Percentiles rank a stretch among this genome's conserved stretches.
Evolutionary conservation across 2,797 vertebrate genomes (phyloP).

Genomic region (Acipenser ruthenus): DNA sequence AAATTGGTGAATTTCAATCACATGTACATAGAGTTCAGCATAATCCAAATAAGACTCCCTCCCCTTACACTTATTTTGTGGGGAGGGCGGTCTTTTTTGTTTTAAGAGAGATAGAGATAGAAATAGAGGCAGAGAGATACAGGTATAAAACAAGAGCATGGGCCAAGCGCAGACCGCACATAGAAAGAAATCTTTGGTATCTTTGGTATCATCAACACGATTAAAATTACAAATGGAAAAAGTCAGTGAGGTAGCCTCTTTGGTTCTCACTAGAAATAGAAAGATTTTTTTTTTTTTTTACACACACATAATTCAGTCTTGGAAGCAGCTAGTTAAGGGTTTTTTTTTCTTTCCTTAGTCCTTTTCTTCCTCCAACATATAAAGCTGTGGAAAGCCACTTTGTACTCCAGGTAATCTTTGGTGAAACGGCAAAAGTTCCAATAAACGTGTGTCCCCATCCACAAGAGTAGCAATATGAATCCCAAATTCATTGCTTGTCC

Average conservation of each 20-base stretch:
- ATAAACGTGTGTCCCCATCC: conserved; percentile 44
- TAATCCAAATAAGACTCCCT: conserved; percentile 10
- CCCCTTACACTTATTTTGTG: conserved; percentile 39
- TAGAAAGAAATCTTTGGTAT: conserved; percentile 93
- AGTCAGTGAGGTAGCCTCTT: conserved; percentile 98
- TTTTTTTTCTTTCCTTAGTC: conserved; percentile 40
- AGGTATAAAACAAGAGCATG: conserved; percentile 52
- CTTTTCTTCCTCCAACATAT: conserved; percentile 45
- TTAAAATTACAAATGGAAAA: conserved; percentile 96
- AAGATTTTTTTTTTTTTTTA: conserved; percentile 73
- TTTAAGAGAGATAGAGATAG: conserved; percentile 24
- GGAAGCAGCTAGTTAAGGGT: conserved; percentile 89
- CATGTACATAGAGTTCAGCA: conserved; percentile 22
- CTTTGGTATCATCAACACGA: conserved; percentile 98
- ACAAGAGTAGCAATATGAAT: conserved; percentile 42
- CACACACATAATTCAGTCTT: conserved; percentile 76
- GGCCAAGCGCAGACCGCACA: conserved; percentile 78
- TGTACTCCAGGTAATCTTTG: conserved; percentile 71
- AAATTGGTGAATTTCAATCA: conserved; percentile 18
- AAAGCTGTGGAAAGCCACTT: conserved; percentile 63
- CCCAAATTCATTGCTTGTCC: conserved; percentile 68
- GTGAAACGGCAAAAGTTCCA: conserved; percentile 43
- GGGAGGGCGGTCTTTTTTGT: conserved; percentile 36
- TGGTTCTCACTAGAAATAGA: conserved; percentile 96
- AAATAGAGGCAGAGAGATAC: conserved; percentile 3